phyloP scores from a whole-genome alignment of 2,888 invertebrate genomes.

The Dicycla oo region DNA sequence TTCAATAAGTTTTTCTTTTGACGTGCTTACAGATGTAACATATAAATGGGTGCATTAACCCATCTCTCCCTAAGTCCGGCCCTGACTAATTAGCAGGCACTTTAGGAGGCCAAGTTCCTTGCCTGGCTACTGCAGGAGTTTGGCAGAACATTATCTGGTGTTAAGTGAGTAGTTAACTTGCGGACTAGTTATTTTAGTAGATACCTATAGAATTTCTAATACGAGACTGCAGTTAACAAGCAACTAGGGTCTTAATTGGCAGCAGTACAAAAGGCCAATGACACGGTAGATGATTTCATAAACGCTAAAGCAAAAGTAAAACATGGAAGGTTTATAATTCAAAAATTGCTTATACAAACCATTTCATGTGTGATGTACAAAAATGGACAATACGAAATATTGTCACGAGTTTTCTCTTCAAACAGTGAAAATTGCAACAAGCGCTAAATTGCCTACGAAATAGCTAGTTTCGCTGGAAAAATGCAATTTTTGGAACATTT shows the following conservation, averaged over 20 bases:
- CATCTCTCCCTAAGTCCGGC: constrained; percentile 1
- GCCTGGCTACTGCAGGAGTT: constrained; percentile 33
- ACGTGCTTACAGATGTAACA: neutral
- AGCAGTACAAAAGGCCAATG: neutral
- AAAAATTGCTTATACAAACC: neutral
- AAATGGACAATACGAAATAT: constrained; percentile 6
- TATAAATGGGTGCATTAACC: constrained; percentile 1
- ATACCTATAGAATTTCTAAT: neutral
- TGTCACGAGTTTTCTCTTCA: constrained; percentile 33
- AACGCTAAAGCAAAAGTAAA: neutral
- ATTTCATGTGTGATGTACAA: neutral
- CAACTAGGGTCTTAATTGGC: neutral
- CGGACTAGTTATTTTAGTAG: constrained; percentile 21
- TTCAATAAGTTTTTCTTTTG: neutral
- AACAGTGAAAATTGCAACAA: constrained; percentile 53
- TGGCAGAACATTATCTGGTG: constrained; percentile 27
- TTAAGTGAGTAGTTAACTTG: constrained; percentile 40
- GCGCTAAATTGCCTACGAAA: constrained; percentile 51
- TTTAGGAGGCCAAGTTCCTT: constrained; percentile 37
- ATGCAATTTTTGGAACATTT: constrained; percentile 53
- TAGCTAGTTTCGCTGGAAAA: constrained; percentile 50
- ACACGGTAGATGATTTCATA: neutral
- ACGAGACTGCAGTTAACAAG: neutral
- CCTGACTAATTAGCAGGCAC: constrained; percentile 43
- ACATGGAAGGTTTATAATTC: neutral